Conservation (phyloP, 2,888 invertebrate genomes). For the Cartodere bifasciata region DNA sequence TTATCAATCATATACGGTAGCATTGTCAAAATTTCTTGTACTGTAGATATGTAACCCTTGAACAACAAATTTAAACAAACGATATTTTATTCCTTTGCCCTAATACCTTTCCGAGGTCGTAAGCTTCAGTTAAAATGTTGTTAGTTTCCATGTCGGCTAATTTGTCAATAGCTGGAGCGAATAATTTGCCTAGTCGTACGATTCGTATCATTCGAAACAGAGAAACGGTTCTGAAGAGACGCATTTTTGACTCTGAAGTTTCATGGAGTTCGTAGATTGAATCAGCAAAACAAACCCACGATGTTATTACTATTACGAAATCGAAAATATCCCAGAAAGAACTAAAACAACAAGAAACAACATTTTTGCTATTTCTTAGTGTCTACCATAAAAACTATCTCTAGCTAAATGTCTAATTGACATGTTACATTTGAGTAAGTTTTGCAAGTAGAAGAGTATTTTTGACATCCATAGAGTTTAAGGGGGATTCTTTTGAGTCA, state of each 20-base stretch:
- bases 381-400: no score
- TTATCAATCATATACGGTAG: slow-evolving; percentile 3
- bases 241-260: no score
- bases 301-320: neutral
- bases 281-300: neutral
- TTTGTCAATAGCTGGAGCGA: slow-evolving; percentile 2
- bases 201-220: slow-evolving; percentile 1
- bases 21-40: slow-evolving; percentile 3
- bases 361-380: no score
- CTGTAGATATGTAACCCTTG: slow-evolving; percentile 4
- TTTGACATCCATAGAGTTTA: no score
- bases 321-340: neutral
- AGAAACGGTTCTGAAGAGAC: no score
- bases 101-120: slow-evolving; percentile 5
- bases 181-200: slow-evolving; percentile 1
- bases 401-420: no score
- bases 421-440: no score
- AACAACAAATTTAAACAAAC: neutral
- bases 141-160: slow-evolving; percentile 5
- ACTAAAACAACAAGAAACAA: neutral
- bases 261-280: no score
- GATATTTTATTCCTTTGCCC: neutral
- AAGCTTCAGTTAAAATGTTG: slow-evolving; percentile 4
- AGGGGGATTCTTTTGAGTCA: no score
- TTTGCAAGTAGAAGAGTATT: no score